phyloP scores from a whole-genome alignment of 2,797 vertebrate genomes.

The Sylvia borin region DNA sequence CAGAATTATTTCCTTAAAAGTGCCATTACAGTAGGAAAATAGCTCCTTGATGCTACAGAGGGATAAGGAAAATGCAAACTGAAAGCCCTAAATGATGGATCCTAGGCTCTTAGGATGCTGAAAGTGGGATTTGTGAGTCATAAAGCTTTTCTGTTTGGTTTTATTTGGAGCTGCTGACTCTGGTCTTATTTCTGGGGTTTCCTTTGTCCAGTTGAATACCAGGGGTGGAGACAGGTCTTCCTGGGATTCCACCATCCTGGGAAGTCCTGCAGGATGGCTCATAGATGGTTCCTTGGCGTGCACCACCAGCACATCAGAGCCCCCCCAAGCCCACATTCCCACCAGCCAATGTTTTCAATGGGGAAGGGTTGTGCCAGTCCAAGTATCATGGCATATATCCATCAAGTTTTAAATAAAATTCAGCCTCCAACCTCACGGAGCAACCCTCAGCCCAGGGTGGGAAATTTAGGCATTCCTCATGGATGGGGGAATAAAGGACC shows the following conservation, averaged over 20 bases:
- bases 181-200: neutral
- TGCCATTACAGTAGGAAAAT: neutral
- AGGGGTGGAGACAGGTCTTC: neutral
- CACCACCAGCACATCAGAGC: neutral
- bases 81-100: neutral
- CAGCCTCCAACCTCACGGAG: neutral
- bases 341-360: fast-evolving
- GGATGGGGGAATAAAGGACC: neutral
- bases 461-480: neutral
- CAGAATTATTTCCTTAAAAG: neutral
- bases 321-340: neutral
- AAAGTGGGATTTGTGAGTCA: neutral
- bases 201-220: neutral
- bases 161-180: neutral
- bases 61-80: neutral
- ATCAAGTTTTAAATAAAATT: neutral
- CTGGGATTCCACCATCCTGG: neutral
- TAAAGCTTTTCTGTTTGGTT: neutral
- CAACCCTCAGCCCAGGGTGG: neutral
- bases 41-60: neutral
- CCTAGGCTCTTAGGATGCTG: neutral
- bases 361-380: neutral
- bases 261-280: neutral
- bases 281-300: fast-evolving
- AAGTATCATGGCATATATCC: fast-evolving